phyloP scores from a whole-genome alignment of 1,140 invertebrate genomes.

The Drosophila lowei region DNA sequence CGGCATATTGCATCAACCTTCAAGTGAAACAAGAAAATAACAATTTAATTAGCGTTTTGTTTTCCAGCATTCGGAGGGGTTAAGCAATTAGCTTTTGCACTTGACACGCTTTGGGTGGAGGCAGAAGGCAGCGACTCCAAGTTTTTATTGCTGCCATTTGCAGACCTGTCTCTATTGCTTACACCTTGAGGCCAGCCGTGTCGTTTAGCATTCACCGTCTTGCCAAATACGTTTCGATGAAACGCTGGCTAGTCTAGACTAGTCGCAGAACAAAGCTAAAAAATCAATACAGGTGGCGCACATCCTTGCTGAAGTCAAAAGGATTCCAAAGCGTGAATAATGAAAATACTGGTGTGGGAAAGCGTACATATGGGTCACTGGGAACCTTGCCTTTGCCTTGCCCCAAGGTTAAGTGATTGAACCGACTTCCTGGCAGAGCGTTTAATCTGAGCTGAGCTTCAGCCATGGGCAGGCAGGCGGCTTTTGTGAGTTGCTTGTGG shows the following conservation, averaged over 20 bases:
- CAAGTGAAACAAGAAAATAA: constrained; percentile 1
- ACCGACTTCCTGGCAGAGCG: background rate
- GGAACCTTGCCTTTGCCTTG: constrained; percentile 32
- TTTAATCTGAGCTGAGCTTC: constrained; percentile 12
- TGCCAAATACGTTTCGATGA: background rate
- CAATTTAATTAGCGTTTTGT: constrained; percentile 22
- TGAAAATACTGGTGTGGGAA: constrained; percentile 51
- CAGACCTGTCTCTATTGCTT: constrained; percentile 6
- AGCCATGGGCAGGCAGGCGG: background rate
- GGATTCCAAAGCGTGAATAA: constrained; percentile 42
- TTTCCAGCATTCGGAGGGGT: no score
- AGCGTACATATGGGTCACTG: constrained; percentile 50
- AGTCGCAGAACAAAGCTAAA: constrained; percentile 11
- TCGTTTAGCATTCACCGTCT: constrained; percentile 15
- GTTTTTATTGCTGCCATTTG: constrained; percentile 11
- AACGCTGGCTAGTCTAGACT: constrained; percentile 1
- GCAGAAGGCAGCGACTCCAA: constrained; percentile 5
- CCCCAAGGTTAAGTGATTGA: constrained; percentile 32
- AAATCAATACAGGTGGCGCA: constrained; percentile 52
- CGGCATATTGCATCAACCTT: constrained; percentile 70
- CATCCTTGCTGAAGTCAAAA: constrained; percentile 52
- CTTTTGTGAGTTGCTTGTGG: constrained; percentile 13
- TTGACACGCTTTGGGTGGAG: constrained; percentile 62
- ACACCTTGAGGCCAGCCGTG: background rate
- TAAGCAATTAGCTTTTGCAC: constrained; percentile 54